Evolutionary conservation across 2,888 invertebrate genomes (phyloP), one percentile per base, ranked within the genome.

Genomic region (Leptinotarsa haldemani): DNA sequence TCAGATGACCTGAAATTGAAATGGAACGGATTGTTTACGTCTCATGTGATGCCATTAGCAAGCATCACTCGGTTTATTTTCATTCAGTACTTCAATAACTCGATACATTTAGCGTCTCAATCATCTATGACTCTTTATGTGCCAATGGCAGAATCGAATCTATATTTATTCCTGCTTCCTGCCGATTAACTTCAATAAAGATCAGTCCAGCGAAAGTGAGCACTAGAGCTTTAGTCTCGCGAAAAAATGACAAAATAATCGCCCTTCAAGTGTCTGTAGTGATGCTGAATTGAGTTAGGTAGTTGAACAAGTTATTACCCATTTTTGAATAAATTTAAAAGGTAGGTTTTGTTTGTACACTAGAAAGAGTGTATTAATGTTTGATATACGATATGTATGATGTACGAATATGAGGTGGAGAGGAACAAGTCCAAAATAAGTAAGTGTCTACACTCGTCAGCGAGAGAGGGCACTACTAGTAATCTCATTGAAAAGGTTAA

Each of bases 31-130:
- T 61, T 30, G 7, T 61, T 61, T 61, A 56, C 56, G 56, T 56
- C 30, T 61, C 40, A n/a, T 30, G 16, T 30, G 25, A 25, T 25
- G 7, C 30, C 61, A 46, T 63, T n/a, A 16, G 70, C 30, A 22
- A 20, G 4, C 20, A 20, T 25, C 22, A 56, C 12, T 25, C 1
- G 22, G 22, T 25, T 56, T 40, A 58, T 58, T 73, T 56, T 40
- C 61, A 18, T 46, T 70, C 47, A 22, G 30, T n/a, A 20, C 20
- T 20, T 47, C 64, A 22, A 71, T 74, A 74, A 74, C 69, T 69
- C 69, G 66, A 66, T 74, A 58, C 65, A 64, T 67, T 74, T 68
- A 65, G 48, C 52, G 69, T 61, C 52, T 69, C 67, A 66, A 52
- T 67, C 72, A 70, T 67, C 53, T 56, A 16, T 56, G 25, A 12